Percentiles rank a stretch among this genome's conserved stretches.
These are phyloP conservation scores for Tapirus indicus DNA, from an alignment of 2,797 vertebrate species.

Conservation along the genomic window DNA sequence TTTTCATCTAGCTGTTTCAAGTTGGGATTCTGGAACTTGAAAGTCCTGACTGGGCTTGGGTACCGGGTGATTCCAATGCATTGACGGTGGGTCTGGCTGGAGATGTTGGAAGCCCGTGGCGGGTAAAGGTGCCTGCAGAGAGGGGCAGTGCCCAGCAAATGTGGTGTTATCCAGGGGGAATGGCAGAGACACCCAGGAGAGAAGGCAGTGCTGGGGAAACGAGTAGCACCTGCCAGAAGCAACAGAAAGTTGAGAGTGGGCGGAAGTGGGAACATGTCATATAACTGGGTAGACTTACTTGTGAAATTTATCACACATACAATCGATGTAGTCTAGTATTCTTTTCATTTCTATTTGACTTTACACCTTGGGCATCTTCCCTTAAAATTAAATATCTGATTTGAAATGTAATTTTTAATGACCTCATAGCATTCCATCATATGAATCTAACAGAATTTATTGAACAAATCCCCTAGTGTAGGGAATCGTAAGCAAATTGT, in stretches of 20 bases:
- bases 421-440: not conserved
- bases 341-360: conserved; percentile 57
- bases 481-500: conserved; percentile 45
- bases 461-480: conserved; percentile 32
- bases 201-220: not conserved
- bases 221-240: not conserved
- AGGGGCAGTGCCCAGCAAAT: not conserved
- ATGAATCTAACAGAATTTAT: conserved; percentile 39
- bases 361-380: conserved; percentile 34
- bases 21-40: not conserved
- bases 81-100: not conserved
- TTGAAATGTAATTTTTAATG: conserved; percentile 63
- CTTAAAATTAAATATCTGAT: conserved; percentile 52
- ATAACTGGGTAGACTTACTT: not conserved
- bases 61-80: not conserved
- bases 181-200: not conserved
- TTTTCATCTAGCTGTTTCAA: not conserved
- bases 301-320: not conserved
- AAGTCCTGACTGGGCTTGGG: not conserved
- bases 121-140: not conserved
- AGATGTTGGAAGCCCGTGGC: not conserved
- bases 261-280: not conserved
- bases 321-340: not conserved
- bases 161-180: not conserved
- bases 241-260: not conserved